Base-by-base conservation (phyloP, 2,888 invertebrate species). In the Chymomyza fuscimana region DNA sequence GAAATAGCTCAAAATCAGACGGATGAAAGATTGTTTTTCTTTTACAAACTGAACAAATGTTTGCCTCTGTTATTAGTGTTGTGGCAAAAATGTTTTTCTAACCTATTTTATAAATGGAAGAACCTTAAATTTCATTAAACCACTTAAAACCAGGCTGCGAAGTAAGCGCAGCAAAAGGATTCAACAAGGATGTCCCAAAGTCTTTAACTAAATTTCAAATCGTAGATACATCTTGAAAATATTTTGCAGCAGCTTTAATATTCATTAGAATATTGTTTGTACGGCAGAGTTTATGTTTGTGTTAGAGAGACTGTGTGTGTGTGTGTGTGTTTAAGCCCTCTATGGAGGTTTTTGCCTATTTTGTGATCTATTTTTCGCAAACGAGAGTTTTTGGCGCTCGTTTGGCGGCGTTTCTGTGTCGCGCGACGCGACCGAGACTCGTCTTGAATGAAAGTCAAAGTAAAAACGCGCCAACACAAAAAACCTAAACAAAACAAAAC, bases 361-460 rank as follows among this genome's bases (percentile, higher is more conserved):
- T 87, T 86, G 87, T 88, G 88, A 86, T 85, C 83, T 83, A 88
- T 84, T 88, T 84, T 76, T 65, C 68, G 67, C 70, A 77, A 58
- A 73, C 79, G 81, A 81, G 81, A 78, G 81, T 81, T 82, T 80
- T 80, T 82, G 77, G 71, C 75, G 80, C 70, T 82, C 77, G 73
- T 75, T 70, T 76, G 69, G 62, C 65, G 70, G 74, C 67, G 69
- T 88, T 86, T 88, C 77, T 88, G 82, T 81, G 88, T 84, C 87
- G 87, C 76, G 79, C 72, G 50, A 51, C 69, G 60, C 3, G 75
- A 75, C 74, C 72, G 73, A 75, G 76, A 77, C 74, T 84, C 84
- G 84, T 90, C 90, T 90, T 90, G 82, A 90, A 90, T 90, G 90
- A 90, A 90, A 90, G 90, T 90, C 90, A 90, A 90, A 90, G 90